phyloP scores from a whole-genome alignment of 2,888 invertebrate genomes.

The Yponomeuta evonymella region DNA sequence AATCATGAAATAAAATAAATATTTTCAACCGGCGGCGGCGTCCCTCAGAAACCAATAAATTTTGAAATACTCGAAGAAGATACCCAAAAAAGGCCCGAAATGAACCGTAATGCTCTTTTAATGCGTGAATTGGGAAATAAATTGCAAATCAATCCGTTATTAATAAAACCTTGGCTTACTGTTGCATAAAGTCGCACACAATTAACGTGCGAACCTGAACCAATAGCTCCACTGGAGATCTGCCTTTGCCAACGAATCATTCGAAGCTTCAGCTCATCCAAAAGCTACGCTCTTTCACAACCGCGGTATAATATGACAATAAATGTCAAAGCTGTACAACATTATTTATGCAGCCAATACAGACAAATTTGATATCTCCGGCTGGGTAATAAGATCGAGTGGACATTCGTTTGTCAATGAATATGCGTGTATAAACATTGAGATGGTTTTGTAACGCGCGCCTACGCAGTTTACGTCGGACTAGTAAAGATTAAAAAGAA shows the following conservation, averaged over 20 bases:
- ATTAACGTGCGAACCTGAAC: conserved; percentile 23
- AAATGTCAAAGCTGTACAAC: conserved; percentile 34
- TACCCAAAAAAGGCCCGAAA: neutral
- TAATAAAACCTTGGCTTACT: conserved; percentile 25
- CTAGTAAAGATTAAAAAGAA: conserved; percentile 2
- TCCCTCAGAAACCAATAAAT: neutral
- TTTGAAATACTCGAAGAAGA: neutral
- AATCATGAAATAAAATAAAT: neutral
- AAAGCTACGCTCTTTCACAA: neutral
- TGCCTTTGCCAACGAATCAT: neutral
- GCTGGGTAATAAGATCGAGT: neutral
- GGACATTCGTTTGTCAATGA: neutral
- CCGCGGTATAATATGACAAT: conserved; percentile 28
- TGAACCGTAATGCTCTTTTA: neutral
- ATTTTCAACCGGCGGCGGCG: neutral
- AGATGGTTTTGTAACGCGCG: conserved; percentile 4
- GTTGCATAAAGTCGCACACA: conserved; percentile 37
- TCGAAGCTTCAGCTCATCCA: neutral
- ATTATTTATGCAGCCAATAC: neutral
- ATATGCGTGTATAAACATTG: neutral
- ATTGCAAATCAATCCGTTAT: conserved; percentile 10
- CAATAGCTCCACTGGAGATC: neutral
- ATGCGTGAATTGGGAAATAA: neutral
- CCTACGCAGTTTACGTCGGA: neutral
- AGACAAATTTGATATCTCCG: neutral